These are phyloP conservation scores for Pteromalus puparum DNA, from an alignment of 1,140 invertebrate genomes.

Conservation along the genomic window DNA sequence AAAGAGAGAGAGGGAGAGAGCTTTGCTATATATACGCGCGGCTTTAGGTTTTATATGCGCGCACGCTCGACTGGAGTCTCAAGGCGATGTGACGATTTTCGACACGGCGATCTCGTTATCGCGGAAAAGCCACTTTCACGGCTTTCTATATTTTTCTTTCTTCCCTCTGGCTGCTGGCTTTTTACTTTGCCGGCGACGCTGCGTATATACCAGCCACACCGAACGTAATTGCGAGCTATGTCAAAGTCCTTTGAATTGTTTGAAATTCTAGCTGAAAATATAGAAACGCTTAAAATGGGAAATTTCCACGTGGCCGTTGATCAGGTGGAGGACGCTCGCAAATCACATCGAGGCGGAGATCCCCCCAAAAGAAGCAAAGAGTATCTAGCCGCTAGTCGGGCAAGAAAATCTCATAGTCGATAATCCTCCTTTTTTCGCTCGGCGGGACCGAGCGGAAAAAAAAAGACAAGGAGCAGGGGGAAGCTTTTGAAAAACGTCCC, in stretches of 20 bases:
- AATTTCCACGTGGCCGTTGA: background rate
- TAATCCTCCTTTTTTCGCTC: constrained; percentile 3
- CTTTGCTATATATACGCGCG: background rate
- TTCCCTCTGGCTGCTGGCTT: background rate
- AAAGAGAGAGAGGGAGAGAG: background rate
- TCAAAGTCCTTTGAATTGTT: background rate
- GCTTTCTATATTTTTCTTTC: constrained; percentile 7
- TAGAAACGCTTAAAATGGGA: background rate
- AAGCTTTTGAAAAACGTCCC: constrained; percentile 46
- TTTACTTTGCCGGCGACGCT: background rate
- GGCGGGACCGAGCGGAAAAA: constrained; percentile 16
- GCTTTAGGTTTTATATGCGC: constrained; percentile 26
- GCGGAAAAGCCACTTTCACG: constrained; percentile 42
- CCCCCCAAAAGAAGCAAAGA: background rate
- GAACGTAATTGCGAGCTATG: background rate
- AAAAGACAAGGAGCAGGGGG: constrained; percentile 25
- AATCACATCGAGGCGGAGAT: background rate
- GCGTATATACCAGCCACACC: background rate
- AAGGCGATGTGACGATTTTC: constrained; percentile 34
- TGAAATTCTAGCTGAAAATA: background rate
- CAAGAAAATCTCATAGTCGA: background rate
- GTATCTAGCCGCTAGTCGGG: background rate
- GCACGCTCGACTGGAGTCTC: constrained; percentile 24
- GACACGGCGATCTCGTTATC: constrained; percentile 43
- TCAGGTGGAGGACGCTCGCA: background rate